Percentiles rank a stretch among this genome's conserved stretches.
Conservation (phyloP, 1,140 invertebrate species). For the Caerostris extrusa region DNA sequence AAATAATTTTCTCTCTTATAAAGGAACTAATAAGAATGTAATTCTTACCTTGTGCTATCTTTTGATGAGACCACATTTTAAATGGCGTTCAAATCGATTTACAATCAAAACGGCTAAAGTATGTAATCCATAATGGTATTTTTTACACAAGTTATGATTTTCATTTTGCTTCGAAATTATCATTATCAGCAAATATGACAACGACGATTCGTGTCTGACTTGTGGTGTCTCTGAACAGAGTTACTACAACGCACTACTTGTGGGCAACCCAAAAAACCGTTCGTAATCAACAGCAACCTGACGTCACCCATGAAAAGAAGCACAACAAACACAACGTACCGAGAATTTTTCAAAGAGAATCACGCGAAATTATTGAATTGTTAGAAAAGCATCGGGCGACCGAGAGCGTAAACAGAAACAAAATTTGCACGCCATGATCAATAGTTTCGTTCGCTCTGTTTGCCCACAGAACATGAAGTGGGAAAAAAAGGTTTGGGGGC, state of each 20-base stretch:
- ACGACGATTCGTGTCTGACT: not conserved
- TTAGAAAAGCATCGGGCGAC: not conserved
- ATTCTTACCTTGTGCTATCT: not conserved
- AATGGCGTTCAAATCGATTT: not conserved
- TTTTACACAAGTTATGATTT: not conserved
- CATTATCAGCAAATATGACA: not conserved
- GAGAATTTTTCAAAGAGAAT: not conserved
- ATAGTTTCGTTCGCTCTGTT: not conserved
- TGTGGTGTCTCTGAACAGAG: not conserved
- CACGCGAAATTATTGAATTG: constrained; percentile 33
- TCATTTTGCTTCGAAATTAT: not conserved
- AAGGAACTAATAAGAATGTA: too few relatives aligned
- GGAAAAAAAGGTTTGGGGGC: constrained; percentile 4
- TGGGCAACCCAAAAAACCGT: not conserved
- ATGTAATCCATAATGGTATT: not conserved
- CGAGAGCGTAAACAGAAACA: constrained; percentile 55
- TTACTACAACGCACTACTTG: not conserved
- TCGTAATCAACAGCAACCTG: not conserved
- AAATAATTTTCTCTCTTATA: too few relatives aligned
- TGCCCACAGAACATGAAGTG: not conserved
- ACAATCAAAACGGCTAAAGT: not conserved
- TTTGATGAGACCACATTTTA: constrained; percentile 21
- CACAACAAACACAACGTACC: not conserved
- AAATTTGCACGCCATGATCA: not conserved
- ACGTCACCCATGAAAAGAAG: not conserved